Percentiles rank a stretch among this genome's conserved stretches.
Evolutionary conservation across 1,140 invertebrate genomes (phyloP).

Genomic region (Apis florea): DNA sequence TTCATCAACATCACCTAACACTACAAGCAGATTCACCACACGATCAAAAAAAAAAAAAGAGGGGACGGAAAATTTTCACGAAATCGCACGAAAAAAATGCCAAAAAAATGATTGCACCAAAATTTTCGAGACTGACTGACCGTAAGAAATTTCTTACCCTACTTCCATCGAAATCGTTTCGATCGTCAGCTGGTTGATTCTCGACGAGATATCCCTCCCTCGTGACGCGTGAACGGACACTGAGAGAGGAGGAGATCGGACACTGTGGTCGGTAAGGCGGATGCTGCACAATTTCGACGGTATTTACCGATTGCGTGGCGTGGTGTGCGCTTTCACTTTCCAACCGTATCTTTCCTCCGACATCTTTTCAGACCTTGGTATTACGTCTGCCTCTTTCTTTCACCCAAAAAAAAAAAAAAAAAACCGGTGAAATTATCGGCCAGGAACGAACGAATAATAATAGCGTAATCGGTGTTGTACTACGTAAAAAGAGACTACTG

Average conservation of each 20-base stretch:
- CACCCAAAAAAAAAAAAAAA: no score
- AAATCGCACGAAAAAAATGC: no score
- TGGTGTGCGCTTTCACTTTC: constrained; percentile 29
- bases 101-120: no score
- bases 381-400: neutral
- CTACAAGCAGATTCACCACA: no score
- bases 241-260: constrained; percentile 8
- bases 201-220: neutral
- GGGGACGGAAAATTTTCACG: no score
- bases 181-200: neutral
- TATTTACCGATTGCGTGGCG: constrained; percentile 5
- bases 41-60: no score
- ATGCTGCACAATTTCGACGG: constrained; percentile 28
- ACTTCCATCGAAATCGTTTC: neutral
- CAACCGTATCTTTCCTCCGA: neutral
- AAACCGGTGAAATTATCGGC: neutral
- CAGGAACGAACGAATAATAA: no score
- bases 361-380: neutral
- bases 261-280: neutral
- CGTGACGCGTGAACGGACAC: neutral
- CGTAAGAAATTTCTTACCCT: neutral
- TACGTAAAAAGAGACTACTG: no score
- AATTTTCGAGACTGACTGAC: neutral
- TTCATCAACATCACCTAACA: no score
- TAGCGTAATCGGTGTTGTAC: no score